Conservation (phyloP, 2,113 vertebrate species). For the Nothoprocta pentlandii region DNA sequence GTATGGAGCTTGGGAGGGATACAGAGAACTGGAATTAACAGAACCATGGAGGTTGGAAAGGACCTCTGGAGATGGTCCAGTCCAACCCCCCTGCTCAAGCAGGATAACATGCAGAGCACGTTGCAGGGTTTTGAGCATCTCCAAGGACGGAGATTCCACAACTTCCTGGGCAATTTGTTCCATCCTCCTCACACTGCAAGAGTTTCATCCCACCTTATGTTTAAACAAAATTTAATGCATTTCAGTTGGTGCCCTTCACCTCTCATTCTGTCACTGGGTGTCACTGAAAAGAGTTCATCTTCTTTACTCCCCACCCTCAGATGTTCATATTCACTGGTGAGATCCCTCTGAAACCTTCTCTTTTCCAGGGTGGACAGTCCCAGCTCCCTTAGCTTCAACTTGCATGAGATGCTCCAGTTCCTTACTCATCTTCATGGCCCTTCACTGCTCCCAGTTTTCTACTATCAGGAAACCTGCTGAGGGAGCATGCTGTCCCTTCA, state of each 20-base stretch:
- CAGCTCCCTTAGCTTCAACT: background rate
- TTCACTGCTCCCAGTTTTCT: background rate
- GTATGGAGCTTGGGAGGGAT: background rate
- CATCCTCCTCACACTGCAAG: background rate
- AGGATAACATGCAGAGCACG: background rate
- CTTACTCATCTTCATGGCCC: background rate
- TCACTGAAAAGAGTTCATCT: background rate
- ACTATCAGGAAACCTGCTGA: background rate
- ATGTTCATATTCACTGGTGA: background rate
- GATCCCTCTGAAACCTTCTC: background rate
- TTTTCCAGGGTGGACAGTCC: background rate
- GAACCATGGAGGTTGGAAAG: accelerated
- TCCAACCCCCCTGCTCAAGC: background rate
- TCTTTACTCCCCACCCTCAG: background rate
- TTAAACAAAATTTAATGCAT: background rate
- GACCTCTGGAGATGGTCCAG: background rate
- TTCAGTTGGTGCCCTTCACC: background rate
- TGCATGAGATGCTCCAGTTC: background rate
- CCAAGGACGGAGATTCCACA: background rate
- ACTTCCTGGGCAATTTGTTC: background rate
- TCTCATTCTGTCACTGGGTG: background rate
- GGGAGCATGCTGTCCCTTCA: background rate
- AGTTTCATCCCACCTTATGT: background rate
- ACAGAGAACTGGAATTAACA: accelerated
- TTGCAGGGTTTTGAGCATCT: background rate